Percentiles rank a stretch among this genome's conserved stretches.
These are phyloP conservation scores for Agrilus mali DNA, from an alignment of 2,888 invertebrate genomes.

Conservation along the genomic window DNA sequence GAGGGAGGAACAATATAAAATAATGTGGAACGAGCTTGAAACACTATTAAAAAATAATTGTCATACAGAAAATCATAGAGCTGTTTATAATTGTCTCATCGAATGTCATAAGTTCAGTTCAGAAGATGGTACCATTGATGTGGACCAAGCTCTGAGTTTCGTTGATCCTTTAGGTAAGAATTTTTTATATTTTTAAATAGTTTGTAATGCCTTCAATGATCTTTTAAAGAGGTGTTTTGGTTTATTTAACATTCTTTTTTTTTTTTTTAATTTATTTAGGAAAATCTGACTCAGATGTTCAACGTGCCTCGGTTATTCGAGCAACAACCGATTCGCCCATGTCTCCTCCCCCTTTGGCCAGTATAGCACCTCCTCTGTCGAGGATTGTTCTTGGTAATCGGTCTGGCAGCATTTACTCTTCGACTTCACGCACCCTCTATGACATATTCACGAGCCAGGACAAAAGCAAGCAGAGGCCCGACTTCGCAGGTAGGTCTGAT, in stretches of 20 bases:
- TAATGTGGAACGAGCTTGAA: slow-evolving; percentile 84
- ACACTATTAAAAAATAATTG: slow-evolving; percentile 65
- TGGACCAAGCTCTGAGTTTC: slow-evolving; percentile 46
- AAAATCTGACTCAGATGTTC: slow-evolving; percentile 9
- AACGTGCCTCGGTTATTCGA: slow-evolving; percentile 44
- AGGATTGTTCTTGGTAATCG: slow-evolving; percentile 18
- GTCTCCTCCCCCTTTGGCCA: slow-evolving; percentile 55
- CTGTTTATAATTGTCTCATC: slow-evolving; percentile 64
- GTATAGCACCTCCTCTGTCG: slow-evolving; percentile 22
- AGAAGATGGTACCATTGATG: slow-evolving; percentile 48
- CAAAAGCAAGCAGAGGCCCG: slow-evolving; percentile 34
- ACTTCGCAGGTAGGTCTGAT: slow-evolving; percentile 45
- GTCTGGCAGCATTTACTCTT: slow-evolving; percentile 24
- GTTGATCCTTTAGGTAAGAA: slow-evolving; percentile 38
- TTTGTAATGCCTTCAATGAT: background rate
- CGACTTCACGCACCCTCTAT: slow-evolving; percentile 42
- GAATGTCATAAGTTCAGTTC: slow-evolving; percentile 56
- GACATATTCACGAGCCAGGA: slow-evolving; percentile 54
- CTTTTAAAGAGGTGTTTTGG: background rate
- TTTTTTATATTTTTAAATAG: background rate
- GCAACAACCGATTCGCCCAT: slow-evolving; percentile 79
- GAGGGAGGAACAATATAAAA: slow-evolving; percentile 81
- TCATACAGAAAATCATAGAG: slow-evolving; percentile 65
- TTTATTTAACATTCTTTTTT: background rate
- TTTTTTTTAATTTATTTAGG: background rate